These are phyloP conservation scores for Stomatorhinus walkeri DNA, from an alignment of 2,797 vertebrate genomes.

Conservation along the genomic window DNA sequence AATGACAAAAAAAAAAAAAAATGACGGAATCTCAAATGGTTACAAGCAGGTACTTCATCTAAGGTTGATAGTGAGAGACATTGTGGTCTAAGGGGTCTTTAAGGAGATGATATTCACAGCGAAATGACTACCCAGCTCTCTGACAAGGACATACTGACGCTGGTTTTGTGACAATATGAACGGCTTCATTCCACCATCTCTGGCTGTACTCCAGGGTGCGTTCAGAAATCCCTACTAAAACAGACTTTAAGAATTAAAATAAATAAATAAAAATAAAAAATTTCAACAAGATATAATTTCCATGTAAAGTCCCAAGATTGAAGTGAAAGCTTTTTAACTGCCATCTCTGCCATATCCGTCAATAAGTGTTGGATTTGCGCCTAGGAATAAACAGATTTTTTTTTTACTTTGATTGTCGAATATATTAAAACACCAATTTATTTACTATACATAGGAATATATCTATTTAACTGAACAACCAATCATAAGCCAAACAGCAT, in stretches of 20 bases:
- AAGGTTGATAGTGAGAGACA: constrained; percentile 24
- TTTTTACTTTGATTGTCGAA: neutral
- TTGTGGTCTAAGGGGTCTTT: constrained; percentile 14
- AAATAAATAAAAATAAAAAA: neutral
- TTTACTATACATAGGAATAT: neutral
- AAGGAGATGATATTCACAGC: neutral
- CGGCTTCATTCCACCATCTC: neutral
- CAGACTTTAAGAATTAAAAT: neutral
- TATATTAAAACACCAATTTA: constrained; percentile 4
- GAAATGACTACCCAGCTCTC: neutral
- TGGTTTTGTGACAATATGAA: constrained; percentile 13
- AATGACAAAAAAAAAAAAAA: constrained; percentile 11
- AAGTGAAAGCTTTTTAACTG: constrained; percentile 7
- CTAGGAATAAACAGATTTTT: constrained; percentile 16
- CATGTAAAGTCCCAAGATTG: neutral
- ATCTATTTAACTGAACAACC: neutral
- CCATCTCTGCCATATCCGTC: neutral
- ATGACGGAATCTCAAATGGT: constrained; percentile 14
- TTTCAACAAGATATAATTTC: constrained; percentile 18
- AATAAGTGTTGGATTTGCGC: neutral
- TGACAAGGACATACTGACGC: neutral
- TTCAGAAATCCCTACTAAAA: constrained; percentile 15
- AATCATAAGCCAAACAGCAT: neutral
- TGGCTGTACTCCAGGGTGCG: neutral
- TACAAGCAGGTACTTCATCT: constrained; percentile 23